Base-by-base conservation (phyloP, 2,888 invertebrate genomes). In the Adelognathus sp. region DNA sequence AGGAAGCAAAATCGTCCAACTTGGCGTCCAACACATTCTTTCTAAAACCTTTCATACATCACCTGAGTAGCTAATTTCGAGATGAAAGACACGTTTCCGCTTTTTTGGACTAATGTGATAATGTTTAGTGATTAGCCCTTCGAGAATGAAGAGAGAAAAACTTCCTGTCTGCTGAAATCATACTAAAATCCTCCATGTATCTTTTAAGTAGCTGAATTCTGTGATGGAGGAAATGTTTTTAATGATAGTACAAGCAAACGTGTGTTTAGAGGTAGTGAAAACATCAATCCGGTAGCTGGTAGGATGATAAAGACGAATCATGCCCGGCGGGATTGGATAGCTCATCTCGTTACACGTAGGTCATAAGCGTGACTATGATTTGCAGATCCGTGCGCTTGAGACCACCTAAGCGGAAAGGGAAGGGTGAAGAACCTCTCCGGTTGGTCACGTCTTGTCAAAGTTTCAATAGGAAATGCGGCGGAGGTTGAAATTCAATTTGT, bases 331-430 rank as follows among this genome's bases (percentile, higher is more conserved):
- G 46, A 31, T 31, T 54, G 36, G 24, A 60, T 63, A 52, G 76
- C 50, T 75, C 71, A 66, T 71, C 86, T 88, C 86, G 88, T 88
- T 89, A 89, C 86, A 83, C 85, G 87, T 84, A 86, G 46, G 31
- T 63, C 63, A 63, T 86, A 86, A 85, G 86, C 89, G 89, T 88
- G 89, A 88, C 89, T 89, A 89, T 89, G 89, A 89, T 89, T 89
- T 88, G 89, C 87, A 88, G 87, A 86, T 82, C 73, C 69, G 64
- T 58, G 61, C 77, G 67, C 67, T 27, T 27, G 77, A 86, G 89
- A 89, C 89, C 89, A 89, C 89, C 89, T 84, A 84, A 87, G 75
- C 82, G 66, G 73, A 54, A 41, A 7, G n/a, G 72, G 66, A 77
- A 61, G 50, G 56, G 50, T 69, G 9, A 69, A 69, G 56, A 69